Percentiles rank a stretch among this genome's conserved stretches.
Conservation (phyloP, 2,888 invertebrate genomes). For the Perdita meconis region DNA sequence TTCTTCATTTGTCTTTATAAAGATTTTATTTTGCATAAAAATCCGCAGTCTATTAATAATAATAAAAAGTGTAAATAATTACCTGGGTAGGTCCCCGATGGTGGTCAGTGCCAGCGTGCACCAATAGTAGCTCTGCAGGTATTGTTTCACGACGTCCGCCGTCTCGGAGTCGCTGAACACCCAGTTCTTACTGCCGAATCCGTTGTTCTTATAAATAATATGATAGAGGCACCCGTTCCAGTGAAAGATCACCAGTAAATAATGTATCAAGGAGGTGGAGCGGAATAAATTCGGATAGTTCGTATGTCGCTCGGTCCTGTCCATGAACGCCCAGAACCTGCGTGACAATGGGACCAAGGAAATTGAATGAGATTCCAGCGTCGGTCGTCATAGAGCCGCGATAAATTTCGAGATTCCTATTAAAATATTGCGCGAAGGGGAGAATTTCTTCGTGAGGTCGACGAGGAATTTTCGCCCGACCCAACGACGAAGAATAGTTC, state of each 20-base stretch:
- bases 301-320: conserved; percentile 98
- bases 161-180: conserved; percentile 94
- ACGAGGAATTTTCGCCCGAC: conserved; percentile 16
- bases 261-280: conserved; percentile 96
- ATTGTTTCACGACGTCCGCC: conserved; percentile 96
- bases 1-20: too few relatives aligned
- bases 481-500: not conserved
- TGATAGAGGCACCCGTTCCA: conserved; percentile 99
- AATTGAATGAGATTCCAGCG: conserved; percentile 49
- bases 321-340: conserved; percentile 98
- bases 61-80: conserved; percentile 8
- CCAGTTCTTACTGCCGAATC: conserved; percentile 97
- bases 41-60: too few relatives aligned
- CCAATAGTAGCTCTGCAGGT: conserved; percentile 99
- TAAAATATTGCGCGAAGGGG: conserved; percentile 3
- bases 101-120: conserved; percentile 98
- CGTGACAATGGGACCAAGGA: conserved; percentile 31
- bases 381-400: not conserved
- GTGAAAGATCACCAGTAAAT: conserved; percentile 98
- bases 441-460: conserved; percentile 5
- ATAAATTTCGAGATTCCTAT: conserved; percentile 48
- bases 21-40: too few relatives aligned
- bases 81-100: conserved; percentile 89
- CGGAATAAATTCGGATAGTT: conserved; percentile 99
- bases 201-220: conserved; percentile 97